phyloP scores from a whole-genome alignment of 2,888 invertebrate genomes.

The Athalia rosae region DNA sequence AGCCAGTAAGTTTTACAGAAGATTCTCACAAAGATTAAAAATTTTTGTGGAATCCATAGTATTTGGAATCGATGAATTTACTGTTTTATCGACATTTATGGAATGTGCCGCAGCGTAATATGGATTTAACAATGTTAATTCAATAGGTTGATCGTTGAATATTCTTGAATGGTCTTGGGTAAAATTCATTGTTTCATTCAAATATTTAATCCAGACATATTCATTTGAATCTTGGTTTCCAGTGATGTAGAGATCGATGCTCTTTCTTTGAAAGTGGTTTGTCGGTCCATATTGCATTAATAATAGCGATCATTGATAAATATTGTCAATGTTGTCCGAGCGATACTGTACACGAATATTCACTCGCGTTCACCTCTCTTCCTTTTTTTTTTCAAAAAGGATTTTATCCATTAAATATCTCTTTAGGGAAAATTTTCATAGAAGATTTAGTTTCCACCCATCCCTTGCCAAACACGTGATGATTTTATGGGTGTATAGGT shows the following conservation, averaged over 20 bases:
- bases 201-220: background rate
- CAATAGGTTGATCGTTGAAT: too few species aligned
- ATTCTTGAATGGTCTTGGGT: too few species aligned
- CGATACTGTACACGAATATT: background rate
- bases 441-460: constrained; percentile 35
- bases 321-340: background rate
- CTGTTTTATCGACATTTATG: background rate
- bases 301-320: background rate
- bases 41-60: too few species aligned
- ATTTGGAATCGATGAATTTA: too few species aligned
- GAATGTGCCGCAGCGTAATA: background rate
- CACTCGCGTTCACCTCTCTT: background rate
- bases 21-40: too few species aligned
- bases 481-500: constrained; percentile 34
- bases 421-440: constrained; percentile 3
- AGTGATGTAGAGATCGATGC: too few species aligned
- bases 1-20: too few species aligned
- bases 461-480: constrained; percentile 42
- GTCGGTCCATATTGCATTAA: background rate
- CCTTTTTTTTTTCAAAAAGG: background rate
- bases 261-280: background rate
- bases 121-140: too few species aligned
- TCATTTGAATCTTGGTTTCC: background rate
- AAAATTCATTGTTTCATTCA: background rate
- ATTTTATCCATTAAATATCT: background rate